Conservation (phyloP, 1,140 invertebrate genomes). For the Euglossa dilemma region DNA sequence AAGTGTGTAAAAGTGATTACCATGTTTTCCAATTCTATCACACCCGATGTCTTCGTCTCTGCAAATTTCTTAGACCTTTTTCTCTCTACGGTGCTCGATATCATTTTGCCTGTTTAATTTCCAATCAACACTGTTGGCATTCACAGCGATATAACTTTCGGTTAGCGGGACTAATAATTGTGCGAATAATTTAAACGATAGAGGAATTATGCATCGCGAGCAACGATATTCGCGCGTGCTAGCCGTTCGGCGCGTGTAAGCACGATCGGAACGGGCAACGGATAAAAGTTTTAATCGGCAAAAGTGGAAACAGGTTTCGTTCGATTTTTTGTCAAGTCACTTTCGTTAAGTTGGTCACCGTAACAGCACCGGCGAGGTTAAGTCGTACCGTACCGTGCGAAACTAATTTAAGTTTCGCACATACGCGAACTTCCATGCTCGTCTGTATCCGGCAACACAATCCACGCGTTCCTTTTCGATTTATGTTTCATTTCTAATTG, state of each 20-base stretch:
- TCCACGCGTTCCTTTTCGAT: neutral
- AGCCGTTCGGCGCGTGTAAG: too few relatives aligned
- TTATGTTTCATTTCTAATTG: conserved; percentile 33
- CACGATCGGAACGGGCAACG: neutral
- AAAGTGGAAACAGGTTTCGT: too few relatives aligned
- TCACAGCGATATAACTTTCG: conserved; percentile 1
- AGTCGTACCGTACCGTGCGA: conserved; percentile 13
- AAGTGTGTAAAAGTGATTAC: too few relatives aligned
- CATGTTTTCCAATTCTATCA: neutral
- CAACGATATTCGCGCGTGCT: neutral
- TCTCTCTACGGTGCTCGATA: too few relatives aligned
- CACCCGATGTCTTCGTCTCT: neutral
- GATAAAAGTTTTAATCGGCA: neutral
- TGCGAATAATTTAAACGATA: conserved; percentile 22
- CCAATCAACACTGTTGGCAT: conserved; percentile 18
- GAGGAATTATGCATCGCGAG: neutral
- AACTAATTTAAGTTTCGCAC: conserved; percentile 60
- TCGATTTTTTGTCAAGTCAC: neutral
- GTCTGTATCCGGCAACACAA: neutral
- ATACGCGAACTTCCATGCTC: neutral
- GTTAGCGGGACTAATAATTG: conserved; percentile 5
- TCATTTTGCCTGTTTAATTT: neutral
- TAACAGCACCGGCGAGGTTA: neutral
- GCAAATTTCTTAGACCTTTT: neutral
- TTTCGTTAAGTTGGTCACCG: conserved; percentile 9